Evolutionary conservation across 2,113 vertebrate genomes (phyloP).

Genomic region (Hylia prasina): DNA sequence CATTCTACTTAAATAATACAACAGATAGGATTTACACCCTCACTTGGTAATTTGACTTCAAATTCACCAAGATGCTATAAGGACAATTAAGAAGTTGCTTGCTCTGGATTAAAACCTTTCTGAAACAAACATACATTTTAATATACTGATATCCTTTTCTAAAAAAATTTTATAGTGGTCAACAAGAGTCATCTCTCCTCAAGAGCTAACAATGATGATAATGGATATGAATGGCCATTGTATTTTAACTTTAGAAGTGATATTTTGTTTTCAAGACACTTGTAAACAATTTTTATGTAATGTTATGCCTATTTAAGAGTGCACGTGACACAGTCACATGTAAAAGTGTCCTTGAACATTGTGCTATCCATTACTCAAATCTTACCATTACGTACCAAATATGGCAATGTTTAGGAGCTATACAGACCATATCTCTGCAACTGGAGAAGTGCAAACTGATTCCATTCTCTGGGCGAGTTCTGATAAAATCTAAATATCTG

Average conservation of each 20-base stretch:
- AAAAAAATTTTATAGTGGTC: neutral
- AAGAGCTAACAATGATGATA: neutral
- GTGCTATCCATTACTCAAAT: neutral
- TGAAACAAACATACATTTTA: neutral
- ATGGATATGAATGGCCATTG: neutral
- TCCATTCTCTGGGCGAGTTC: neutral
- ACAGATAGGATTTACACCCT: neutral
- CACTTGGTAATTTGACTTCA: neutral
- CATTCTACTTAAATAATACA: neutral
- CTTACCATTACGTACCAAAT: neutral
- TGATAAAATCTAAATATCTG: neutral
- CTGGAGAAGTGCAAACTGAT: neutral
- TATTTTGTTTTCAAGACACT: neutral
- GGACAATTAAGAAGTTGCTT: neutral
- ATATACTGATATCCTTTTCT: neutral
- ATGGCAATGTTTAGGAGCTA: neutral
- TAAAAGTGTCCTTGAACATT: neutral
- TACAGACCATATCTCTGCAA: neutral
- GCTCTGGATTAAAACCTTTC: neutral
- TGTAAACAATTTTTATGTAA: neutral
- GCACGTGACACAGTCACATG: accelerated
- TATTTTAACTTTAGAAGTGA: neutral
- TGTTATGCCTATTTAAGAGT: neutral
- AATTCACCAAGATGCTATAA: neutral
- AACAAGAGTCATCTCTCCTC: neutral